phyloP scores from a whole-genome alignment of 2,113 vertebrate species.

The Leucoraja erinaceus region DNA sequence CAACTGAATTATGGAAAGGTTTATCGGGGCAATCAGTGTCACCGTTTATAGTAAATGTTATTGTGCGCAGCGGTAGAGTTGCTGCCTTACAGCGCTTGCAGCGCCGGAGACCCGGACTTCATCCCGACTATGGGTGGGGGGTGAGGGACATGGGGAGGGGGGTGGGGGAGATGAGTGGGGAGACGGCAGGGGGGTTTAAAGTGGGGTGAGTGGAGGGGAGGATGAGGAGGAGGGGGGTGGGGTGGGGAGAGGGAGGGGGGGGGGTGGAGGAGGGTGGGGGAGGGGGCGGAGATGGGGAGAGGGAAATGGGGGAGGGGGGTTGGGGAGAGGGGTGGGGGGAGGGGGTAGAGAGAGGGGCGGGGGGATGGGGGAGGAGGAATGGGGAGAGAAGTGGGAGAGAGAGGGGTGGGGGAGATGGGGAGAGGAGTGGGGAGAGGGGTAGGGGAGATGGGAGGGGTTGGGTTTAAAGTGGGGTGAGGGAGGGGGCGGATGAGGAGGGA shows the following conservation, averaged over 20 bases:
- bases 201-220: not conserved
- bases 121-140: not conserved
- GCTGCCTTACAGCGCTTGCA: no score
- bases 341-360: no score
- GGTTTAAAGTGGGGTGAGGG: fast-evolving
- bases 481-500: no score
- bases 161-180: not conserved
- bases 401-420: not conserved
- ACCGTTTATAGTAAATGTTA: no score
- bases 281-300: not conserved
- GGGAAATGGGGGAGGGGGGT: not conserved
- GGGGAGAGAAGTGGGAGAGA: no score
- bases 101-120: no score
- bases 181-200: not conserved
- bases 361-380: not conserved
- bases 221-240: not conserved
- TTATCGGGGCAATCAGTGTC: no score
- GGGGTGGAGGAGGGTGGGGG: not conserved
- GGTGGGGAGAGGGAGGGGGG: not conserved
- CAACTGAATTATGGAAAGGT: no score
- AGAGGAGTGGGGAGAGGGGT: no score
- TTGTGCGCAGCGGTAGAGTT: no score
- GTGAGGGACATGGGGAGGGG: not conserved
- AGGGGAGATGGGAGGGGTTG: not conserved
- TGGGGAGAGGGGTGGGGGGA: no score